Conservation (phyloP, 2,888 invertebrate genomes). For the Nymphalis urticae region DNA sequence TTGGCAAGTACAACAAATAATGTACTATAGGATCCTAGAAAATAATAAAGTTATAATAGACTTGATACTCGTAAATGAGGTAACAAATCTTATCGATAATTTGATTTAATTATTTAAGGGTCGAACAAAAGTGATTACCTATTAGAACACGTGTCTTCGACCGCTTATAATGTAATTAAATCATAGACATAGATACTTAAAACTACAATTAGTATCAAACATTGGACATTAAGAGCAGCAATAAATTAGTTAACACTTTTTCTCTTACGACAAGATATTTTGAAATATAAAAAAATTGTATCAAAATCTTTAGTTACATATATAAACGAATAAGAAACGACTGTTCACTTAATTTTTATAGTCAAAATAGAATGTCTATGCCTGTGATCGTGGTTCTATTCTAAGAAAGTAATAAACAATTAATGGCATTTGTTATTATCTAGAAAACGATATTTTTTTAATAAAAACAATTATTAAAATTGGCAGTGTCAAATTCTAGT, state of each 20-base stretch:
- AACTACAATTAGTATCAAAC: too few species aligned
- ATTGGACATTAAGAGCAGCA: too few species aligned
- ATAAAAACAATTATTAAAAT: neutral
- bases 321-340: too few species aligned
- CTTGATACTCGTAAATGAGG: constrained; percentile 16
- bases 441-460: neutral
- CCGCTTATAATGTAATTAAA: neutral
- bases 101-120: neutral
- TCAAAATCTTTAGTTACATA: too few species aligned
- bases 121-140: neutral
- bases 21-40: constrained; percentile 44
- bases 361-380: neutral
- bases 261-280: too few species aligned
- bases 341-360: neutral
- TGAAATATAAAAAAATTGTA: too few species aligned
- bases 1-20: constrained; percentile 70
- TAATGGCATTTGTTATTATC: neutral
- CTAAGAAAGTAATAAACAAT: neutral
- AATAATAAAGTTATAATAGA: constrained; percentile 9
- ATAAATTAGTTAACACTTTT: too few species aligned
- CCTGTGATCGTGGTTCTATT: neutral
- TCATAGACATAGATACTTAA: too few species aligned
- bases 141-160: too few species aligned
- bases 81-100: constrained; percentile 17
- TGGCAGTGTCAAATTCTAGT: constrained; percentile 2